phyloP scores from a whole-genome alignment of 2,888 invertebrate species.

The Troides helena region DNA sequence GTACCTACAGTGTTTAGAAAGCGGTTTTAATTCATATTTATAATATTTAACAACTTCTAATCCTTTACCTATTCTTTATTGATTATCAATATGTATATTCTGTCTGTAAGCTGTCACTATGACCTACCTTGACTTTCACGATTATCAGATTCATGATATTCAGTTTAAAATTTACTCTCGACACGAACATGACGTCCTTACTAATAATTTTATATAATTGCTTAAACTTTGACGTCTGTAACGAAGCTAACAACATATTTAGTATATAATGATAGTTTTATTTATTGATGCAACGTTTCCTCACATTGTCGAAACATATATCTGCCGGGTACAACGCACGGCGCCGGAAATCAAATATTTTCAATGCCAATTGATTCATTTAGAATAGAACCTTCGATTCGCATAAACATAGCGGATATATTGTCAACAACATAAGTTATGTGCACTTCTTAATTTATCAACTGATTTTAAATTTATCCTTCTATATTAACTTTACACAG shows the following conservation, averaged over 20 bases:
- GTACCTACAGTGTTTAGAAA: too few species aligned
- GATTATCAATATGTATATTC: too few species aligned
- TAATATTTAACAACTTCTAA: too few species aligned
- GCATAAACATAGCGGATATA: slow-evolving; percentile 3
- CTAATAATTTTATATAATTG: not conserved
- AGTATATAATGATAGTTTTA: slow-evolving; percentile 20
- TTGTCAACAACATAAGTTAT: not conserved
- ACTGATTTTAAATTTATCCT: not conserved
- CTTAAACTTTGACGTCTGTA: not conserved
- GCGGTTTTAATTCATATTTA: too few species aligned
- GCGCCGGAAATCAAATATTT: slow-evolving; percentile 29
- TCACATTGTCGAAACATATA: slow-evolving; percentile 19
- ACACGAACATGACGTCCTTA: too few species aligned
- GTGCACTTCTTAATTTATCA: not conserved
- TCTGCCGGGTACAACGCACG: slow-evolving; percentile 20
- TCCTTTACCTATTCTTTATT: too few species aligned
- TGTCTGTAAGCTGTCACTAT: too few species aligned
- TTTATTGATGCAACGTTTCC: slow-evolving; percentile 27
- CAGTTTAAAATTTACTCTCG: too few species aligned
- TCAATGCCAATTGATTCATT: slow-evolving; percentile 27
- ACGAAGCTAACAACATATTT: not conserved
- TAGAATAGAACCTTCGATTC: slow-evolving; percentile 26
- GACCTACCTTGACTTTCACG: too few species aligned
- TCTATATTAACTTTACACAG: too few species aligned
- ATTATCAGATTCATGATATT: too few species aligned